A percentile compares a stretch with the other conserved stretches of the same genome.
These are phyloP conservation scores for Neogale vison DNA, from an alignment of 2,113 vertebrate species.

Conservation along the genomic window DNA sequence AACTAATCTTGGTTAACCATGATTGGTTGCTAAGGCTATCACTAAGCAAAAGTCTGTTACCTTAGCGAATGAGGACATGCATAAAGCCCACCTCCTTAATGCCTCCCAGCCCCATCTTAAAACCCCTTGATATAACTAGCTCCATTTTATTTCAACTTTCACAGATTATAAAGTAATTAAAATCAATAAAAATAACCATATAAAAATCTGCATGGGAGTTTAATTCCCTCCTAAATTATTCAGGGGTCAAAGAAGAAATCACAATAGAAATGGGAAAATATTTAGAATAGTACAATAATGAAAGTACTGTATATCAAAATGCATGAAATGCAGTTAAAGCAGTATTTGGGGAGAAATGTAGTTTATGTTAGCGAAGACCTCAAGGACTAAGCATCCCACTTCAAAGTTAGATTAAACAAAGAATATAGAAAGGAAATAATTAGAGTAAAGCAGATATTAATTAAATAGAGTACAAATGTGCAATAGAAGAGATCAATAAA, in stretches of 20 bases:
- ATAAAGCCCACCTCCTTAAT: not conserved
- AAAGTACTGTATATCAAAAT: constrained; percentile 24
- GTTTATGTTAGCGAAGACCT: not conserved
- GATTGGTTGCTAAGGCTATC: not conserved
- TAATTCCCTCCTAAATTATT: not conserved
- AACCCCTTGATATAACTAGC: not conserved
- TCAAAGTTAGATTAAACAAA: constrained; percentile 47
- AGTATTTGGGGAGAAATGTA: not conserved
- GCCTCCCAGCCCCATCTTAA: not conserved
- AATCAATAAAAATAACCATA: not conserved
- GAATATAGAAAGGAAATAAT: not conserved
- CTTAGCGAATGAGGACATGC: not conserved
- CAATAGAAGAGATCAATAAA: not conserved
- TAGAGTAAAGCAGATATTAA: not conserved
- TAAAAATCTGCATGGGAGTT: not conserved
- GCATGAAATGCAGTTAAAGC: not conserved
- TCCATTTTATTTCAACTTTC: not conserved
- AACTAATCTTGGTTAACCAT: not conserved
- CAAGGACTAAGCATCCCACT: not conserved
- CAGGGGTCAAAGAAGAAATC: not conserved
- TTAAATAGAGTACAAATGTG: not conserved
- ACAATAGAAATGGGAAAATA: not conserved
- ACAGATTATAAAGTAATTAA: not conserved
- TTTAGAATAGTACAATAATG: not conserved
- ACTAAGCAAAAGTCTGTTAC: not conserved